phyloP scores from a whole-genome alignment of 2,113 vertebrate genomes.

The Notechis scutatus region DNA sequence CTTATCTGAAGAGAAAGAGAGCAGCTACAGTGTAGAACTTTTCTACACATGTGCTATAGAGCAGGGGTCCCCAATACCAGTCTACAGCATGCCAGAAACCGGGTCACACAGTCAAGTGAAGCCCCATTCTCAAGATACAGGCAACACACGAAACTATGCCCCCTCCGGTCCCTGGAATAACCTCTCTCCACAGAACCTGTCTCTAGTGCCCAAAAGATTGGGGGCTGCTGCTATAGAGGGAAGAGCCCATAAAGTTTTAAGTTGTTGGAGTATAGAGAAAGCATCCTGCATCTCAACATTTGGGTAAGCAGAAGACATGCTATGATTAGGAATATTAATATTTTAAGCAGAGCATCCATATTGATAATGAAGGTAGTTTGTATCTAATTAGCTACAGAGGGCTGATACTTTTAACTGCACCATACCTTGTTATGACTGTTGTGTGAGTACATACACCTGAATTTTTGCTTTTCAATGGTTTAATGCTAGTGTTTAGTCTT shows the following conservation, averaged over 20 bases:
- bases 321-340: neutral
- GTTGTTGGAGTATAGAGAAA: conserved; percentile 37
- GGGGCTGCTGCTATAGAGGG: neutral
- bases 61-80: too few species aligned
- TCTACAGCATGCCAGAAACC: neutral
- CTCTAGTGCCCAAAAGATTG: neutral
- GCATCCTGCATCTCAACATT: neutral
- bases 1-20: conserved; percentile 23
- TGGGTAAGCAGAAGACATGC: conserved; percentile 39
- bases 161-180: neutral
- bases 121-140: neutral
- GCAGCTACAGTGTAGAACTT: conserved; percentile 26
- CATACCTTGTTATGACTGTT: neutral
- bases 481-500: neutral
- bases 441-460: neutral
- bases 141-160: neutral
- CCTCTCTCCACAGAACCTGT: neutral
- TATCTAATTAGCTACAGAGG: neutral
- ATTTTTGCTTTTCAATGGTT: neutral
- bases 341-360: neutral
- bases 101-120: fast-evolving
- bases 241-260: conserved; percentile 36
- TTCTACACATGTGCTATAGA: conserved; percentile 24
- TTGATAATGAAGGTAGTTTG: neutral
- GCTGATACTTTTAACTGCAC: neutral